Evolutionary conservation across 2,797 vertebrate genomes (phyloP).

Genomic region (Adrianichthys oophorus): DNA sequence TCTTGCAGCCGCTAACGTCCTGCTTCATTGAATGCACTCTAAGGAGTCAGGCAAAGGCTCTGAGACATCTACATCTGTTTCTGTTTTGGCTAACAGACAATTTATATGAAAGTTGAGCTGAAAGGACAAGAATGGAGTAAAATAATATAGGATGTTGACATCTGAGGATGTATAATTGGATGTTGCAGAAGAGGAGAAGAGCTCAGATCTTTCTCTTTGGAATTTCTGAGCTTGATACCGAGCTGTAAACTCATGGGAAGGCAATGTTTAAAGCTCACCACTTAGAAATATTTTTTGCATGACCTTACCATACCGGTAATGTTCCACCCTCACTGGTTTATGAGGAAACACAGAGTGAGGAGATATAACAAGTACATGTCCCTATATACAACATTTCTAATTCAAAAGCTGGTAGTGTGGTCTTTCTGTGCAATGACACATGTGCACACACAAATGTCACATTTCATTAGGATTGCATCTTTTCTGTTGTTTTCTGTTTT

Average conservation of each 20-base stretch:
- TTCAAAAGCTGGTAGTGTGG: neutral
- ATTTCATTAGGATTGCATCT: neutral
- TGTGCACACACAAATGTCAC: neutral
- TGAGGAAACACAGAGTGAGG: neutral
- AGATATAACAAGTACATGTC: slow-evolving; percentile 22
- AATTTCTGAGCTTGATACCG: slow-evolving; percentile 54
- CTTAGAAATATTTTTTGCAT: slow-evolving; percentile 15
- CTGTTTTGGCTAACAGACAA: too few species aligned
- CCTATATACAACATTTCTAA: slow-evolving; percentile 2
- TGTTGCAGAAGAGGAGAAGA: slow-evolving; percentile 3
- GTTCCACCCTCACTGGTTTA: too few species aligned
- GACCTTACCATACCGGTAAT: too few species aligned
- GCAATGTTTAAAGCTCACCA: slow-evolving; percentile 40
- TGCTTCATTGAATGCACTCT: too few species aligned
- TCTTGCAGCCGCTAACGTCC: too few species aligned
- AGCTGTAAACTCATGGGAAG: slow-evolving; percentile 52
- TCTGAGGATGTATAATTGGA: too few species aligned
- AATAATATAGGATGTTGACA: too few species aligned
- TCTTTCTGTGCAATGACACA: slow-evolving; percentile 5
- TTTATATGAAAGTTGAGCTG: too few species aligned
- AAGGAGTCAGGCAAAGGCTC: too few species aligned
- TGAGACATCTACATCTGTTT: too few species aligned
- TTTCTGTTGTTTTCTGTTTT: neutral
- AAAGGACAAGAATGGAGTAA: too few species aligned
- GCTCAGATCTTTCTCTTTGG: slow-evolving; percentile 34